Evolutionary conservation across 1,140 invertebrate genomes (phyloP).

Genomic region (Carposina sasakii): DNA sequence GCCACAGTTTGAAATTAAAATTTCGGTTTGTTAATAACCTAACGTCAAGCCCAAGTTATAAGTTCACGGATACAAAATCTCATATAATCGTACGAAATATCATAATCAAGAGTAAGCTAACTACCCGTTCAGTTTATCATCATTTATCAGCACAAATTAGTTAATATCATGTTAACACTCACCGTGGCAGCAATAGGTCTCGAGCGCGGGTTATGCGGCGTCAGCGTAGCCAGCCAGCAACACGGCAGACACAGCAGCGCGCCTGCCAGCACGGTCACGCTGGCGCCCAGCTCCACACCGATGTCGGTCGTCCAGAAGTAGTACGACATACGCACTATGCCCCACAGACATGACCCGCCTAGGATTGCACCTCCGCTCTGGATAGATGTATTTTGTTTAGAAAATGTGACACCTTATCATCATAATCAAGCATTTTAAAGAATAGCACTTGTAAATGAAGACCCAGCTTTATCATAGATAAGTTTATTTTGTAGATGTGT

Average conservation of each 20-base stretch:
- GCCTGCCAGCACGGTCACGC: constrained; percentile 44
- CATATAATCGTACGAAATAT: too few relatives aligned
- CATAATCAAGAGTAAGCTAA: background rate
- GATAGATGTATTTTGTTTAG: too few relatives aligned
- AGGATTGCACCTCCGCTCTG: constrained; percentile 55
- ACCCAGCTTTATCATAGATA: too few relatives aligned
- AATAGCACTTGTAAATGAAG: too few relatives aligned
- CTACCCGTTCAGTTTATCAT: background rate
- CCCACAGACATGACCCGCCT: constrained; percentile 47
- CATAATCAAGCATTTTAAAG: too few relatives aligned
- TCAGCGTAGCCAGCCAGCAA: constrained; percentile 50
- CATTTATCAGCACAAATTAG: too few relatives aligned
- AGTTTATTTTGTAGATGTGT: too few relatives aligned
- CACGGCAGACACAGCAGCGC: constrained; percentile 50
- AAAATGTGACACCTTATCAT: too few relatives aligned
- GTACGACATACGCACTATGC: constrained; percentile 52
- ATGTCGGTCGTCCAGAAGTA: constrained; percentile 63
- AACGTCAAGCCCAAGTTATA: too few relatives aligned
- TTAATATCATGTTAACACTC: constrained; percentile 2
- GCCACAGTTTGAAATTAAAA: too few relatives aligned
- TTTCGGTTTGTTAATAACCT: too few relatives aligned
- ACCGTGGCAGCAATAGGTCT: constrained; percentile 40
- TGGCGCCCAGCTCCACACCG: constrained; percentile 44
- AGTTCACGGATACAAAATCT: too few relatives aligned
- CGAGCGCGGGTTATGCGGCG: constrained; percentile 44